Conservation (phyloP, 2,888 invertebrate species). For the Polyommatus icarus region DNA sequence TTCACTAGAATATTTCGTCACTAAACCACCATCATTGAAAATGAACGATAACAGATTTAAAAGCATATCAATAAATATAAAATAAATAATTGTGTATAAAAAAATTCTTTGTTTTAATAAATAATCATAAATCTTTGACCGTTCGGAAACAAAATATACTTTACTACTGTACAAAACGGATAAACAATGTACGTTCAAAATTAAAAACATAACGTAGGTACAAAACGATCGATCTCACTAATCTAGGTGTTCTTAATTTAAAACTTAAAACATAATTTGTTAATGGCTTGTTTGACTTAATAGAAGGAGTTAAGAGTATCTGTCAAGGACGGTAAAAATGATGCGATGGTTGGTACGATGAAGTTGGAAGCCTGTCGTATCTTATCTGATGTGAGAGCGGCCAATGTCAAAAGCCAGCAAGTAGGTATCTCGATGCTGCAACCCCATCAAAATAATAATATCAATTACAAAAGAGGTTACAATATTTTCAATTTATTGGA, state of each 20-base stretch:
- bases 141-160: conserved; percentile 69
- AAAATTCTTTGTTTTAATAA: conserved; percentile 64
- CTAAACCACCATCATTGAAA: conserved; percentile 62
- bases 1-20: conserved; percentile 54
- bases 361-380: conserved; percentile 70
- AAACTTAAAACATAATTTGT: conserved; percentile 68
- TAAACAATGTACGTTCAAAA: conserved; percentile 58
- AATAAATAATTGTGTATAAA: conserved; percentile 61
- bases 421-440: conserved; percentile 81
- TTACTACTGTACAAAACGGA: conserved; percentile 73
- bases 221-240: conserved; percentile 67
- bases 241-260: conserved; percentile 67
- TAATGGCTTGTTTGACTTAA: conserved; percentile 76
- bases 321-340: conserved; percentile 74
- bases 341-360: conserved; percentile 71
- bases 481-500: conserved; percentile 41
- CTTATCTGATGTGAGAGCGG: conserved; percentile 70
- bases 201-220: conserved; percentile 70
- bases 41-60: conserved; percentile 39
- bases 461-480: conserved; percentile 54
- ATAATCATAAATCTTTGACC: conserved; percentile 65
- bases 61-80: conserved; percentile 58
- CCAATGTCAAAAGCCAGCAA: conserved; percentile 81
- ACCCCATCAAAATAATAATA: conserved; percentile 77
- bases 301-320: conserved; percentile 49